Percentiles rank a stretch among this genome's conserved stretches.
These are phyloP conservation scores for Heteromormyrus szaboi DNA, from an alignment of 2,797 vertebrate species.

Conservation along the genomic window DNA sequence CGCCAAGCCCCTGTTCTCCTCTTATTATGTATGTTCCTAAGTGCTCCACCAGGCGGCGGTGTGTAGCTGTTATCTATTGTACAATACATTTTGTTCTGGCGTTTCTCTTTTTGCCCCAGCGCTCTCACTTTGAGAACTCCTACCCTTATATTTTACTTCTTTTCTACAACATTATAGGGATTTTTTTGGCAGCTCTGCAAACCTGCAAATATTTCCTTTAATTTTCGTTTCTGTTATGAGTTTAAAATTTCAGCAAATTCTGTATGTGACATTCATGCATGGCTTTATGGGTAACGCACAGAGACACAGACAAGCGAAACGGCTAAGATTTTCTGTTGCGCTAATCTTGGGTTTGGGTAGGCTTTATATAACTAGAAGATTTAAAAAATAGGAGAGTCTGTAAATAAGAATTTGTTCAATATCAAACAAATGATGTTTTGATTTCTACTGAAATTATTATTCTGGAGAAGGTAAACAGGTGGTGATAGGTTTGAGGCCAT, in stretches of 20 bases:
- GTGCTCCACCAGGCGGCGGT: conserved; percentile 52
- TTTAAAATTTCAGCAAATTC: conserved; percentile 53
- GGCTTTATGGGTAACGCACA: conserved; percentile 62
- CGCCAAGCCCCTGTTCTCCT: conserved; percentile 33
- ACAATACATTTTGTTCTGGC: conserved; percentile 31
- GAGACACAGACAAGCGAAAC: conserved; percentile 33
- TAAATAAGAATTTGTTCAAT: conserved; percentile 67
- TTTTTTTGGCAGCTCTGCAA: background rate
- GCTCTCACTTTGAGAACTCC: conserved; percentile 41
- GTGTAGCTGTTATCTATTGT: conserved; percentile 45
- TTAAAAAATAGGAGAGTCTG: conserved; percentile 42
- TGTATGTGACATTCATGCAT: conserved; percentile 62
- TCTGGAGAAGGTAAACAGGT: conserved; percentile 53
- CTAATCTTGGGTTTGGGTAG: background rate
- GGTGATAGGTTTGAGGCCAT: conserved; percentile 47
- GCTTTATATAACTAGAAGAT: conserved; percentile 16
- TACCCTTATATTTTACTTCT: conserved; percentile 56
- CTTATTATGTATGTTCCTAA: conserved; percentile 51
- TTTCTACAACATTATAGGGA: conserved; percentile 54
- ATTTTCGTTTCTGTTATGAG: conserved; percentile 41
- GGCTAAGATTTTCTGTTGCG: background rate
- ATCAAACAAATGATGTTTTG: conserved; percentile 52
- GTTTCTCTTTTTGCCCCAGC: conserved; percentile 30
- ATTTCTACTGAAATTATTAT: conserved; percentile 60
- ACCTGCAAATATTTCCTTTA: background rate